Base-by-base conservation (phyloP, 2,113 vertebrate genomes). In the Glaucomys volans region DNA sequence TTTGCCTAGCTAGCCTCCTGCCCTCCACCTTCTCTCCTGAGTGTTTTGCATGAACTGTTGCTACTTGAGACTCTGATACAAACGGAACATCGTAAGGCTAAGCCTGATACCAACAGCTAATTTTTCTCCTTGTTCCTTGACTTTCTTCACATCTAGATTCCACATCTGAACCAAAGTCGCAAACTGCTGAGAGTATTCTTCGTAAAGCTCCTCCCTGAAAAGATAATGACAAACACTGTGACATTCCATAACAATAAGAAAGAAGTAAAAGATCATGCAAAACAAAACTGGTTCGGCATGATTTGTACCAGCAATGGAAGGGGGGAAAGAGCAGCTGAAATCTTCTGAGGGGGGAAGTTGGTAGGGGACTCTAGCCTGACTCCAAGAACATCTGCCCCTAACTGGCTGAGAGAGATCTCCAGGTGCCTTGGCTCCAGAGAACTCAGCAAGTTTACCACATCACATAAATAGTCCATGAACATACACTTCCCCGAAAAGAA, bases 131-230 rank as follows among this genome's bases (percentile, higher is more conserved):
- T 52, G 44, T 37, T 52, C 99, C 37, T 98, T 98, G 26, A 98
- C 94, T 97, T 98, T 99, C 94, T 99, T 98, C 40, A 99, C 95
- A 92, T 99, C 99, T 3, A 98, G 89, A 94, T n/a, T 30, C 97
- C 99, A 98, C 98, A 99, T 98, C 32, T 99, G 99, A 92, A 99
- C 6, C 83, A 69, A 24, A 28, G 20, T 50, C 32, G 16, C 8
- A 71, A 69, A 12, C 44, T 69, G 32, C 10, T 71, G 83, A 71
- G 32, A 69, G 32, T 26, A 99, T 85, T 99, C 98, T 12, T 99
- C 97, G 42, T 98, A 98, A 94, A 99, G 98, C 97, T 99, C 99
- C 97, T 99, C 98, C 97, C 99, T 99, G 83, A 86, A 98, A 89
- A 98, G 37, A 97, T n/a, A 96, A 67, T 5, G 40, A 64, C 18